Conservation (phyloP, 2,113 vertebrate species). For the Carassius auratus region DNA sequence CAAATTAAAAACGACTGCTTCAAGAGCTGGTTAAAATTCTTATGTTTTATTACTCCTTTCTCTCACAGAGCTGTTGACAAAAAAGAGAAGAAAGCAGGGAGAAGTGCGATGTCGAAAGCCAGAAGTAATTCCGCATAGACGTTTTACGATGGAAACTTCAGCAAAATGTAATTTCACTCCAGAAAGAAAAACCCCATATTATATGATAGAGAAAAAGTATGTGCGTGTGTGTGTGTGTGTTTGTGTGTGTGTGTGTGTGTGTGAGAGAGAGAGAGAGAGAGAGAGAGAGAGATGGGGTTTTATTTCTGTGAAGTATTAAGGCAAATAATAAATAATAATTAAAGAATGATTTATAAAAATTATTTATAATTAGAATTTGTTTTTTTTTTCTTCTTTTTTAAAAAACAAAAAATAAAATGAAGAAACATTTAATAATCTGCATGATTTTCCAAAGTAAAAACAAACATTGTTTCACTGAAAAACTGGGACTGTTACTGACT, state of each 20-base stretch:
- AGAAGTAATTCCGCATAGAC: slow-evolving; percentile 51
- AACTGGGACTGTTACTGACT: not conserved
- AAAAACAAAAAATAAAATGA: not conserved
- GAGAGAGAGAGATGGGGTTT: no score
- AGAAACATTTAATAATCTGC: not conserved
- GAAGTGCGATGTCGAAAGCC: slow-evolving; percentile 46
- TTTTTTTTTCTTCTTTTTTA: no score
- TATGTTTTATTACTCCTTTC: slow-evolving; percentile 64
- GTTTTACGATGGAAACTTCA: slow-evolving; percentile 57
- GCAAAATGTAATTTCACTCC: slow-evolving; percentile 48
- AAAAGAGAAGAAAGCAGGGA: slow-evolving; percentile 45
- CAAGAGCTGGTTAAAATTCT: slow-evolving; percentile 70
- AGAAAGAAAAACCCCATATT: slow-evolving; percentile 13
- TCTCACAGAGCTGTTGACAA: slow-evolving; percentile 66
- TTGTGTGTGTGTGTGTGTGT: no score
- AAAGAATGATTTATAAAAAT: no score
- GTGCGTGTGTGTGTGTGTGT: not conserved
- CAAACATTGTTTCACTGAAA: not conserved
- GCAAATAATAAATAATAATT: no score
- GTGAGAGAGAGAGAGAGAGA: no score
- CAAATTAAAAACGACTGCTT: slow-evolving; percentile 64
- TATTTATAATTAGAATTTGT: no score
- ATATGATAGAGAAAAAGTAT: slow-evolving; percentile 28
- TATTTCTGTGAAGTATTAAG: not conserved
- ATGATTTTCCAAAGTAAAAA: not conserved